Evolutionary conservation across 2,888 invertebrate genomes (phyloP), one percentile per base, ranked within the genome.

Genomic region (Papilio gigon): DNA sequence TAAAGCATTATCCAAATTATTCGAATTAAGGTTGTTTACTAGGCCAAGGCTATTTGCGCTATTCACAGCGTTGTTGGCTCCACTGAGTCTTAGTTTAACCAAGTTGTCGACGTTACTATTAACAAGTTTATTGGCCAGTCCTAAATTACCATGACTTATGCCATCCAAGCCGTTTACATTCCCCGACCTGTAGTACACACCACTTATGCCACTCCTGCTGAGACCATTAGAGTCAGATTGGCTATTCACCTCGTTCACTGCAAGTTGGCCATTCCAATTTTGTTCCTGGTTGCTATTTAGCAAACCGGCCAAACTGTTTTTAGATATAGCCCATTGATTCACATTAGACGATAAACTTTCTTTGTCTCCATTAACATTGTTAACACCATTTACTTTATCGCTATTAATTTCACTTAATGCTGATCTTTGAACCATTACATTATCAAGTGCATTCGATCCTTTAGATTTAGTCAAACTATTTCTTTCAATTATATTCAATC

Each of bases 31-130:
- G 17, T 50, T 25, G n/a, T 56, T 56, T 9, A 17, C n/a, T n/a
- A 56, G 17, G 17, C 30, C 17, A 8, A 47, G 47, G 47, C 47
- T 22, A 17, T 25, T 27, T 1, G 30, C 9, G 1, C 30, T 25
- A 17, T 56, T 56, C 3, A 30, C 27, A 9, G 3, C 53, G 30
- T 30, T 17, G 53, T 56, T 56, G 17, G 30, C 30, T 56, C 17
- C 53, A 30, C 53, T 56, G 3, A 56, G 53, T 56, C 53, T n/a
- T 17, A 56, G 30, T 30, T 56, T 56, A n/a, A 56, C n/a, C 30
- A 56, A 56, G 30, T 56, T 56, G 3, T 30, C 53, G 3, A 9
- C n/a, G 4, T 53, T 53, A 30, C 27, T 30, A 30, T 53, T 53
- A n/a, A 27, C 53, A 8, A 53, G n/a, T n/a, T 8, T 2, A 27